These are phyloP conservation scores for Agrotis ipsilon DNA, from an alignment of 2,888 invertebrate species.

Conservation along the genomic window DNA sequence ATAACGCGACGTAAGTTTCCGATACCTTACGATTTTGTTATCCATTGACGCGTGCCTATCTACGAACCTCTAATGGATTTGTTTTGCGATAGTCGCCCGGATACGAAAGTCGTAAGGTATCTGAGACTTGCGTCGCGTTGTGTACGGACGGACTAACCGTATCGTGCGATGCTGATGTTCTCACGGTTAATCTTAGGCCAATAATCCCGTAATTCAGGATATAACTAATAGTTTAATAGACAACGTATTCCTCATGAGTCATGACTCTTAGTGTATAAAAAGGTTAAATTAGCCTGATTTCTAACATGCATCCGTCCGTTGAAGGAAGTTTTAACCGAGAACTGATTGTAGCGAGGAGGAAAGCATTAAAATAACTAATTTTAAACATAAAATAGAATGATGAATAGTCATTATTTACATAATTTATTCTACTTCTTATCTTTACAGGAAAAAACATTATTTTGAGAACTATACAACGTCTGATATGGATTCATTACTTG, in stretches of 20 bases:
- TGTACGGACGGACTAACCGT: background rate
- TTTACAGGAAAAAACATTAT: constrained; percentile 11
- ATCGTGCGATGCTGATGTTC: background rate
- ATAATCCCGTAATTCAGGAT: constrained; percentile 3
- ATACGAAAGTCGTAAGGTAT: too few species aligned
- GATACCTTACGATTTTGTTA: too few species aligned
- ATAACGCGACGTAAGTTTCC: too few species aligned
- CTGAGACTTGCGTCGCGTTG: too few species aligned
- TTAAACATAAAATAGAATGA: constrained; percentile 4
- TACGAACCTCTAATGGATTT: too few species aligned
- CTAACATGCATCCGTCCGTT: constrained; percentile 31
- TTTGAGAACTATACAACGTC: background rate
- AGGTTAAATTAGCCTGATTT: constrained; percentile 29
- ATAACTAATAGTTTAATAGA: background rate
- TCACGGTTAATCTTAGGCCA: constrained; percentile 14
- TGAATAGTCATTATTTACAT: background rate
- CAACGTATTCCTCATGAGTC: constrained; percentile 8
- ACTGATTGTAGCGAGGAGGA: constrained; percentile 23
- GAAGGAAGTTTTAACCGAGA: constrained; percentile 36
- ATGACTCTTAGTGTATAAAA: background rate
- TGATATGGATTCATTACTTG: too few species aligned
- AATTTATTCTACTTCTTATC: constrained; percentile 9
- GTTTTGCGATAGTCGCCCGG: too few species aligned
- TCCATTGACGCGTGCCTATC: too few species aligned
- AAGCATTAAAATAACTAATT: constrained; percentile 39